These are phyloP conservation scores for Podarcis lilfordi DNA, from an alignment of 2,797 vertebrate species.

Conservation along the genomic window DNA sequence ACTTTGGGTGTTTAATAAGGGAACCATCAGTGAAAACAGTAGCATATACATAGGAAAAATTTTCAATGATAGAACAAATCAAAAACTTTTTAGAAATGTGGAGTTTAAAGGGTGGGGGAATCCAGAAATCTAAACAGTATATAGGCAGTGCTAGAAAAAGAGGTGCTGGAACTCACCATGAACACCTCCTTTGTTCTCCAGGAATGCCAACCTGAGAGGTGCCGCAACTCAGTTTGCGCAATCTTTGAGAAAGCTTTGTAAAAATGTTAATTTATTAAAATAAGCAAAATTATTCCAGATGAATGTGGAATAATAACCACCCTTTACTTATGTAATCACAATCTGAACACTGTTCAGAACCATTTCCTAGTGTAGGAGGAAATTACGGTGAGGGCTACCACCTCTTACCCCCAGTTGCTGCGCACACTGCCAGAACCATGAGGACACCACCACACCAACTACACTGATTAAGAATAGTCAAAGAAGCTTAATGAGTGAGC, in stretches of 20 bases:
- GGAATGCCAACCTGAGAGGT: too few relatives aligned
- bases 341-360: background rate
- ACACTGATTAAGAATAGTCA: background rate
- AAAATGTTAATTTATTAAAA: background rate
- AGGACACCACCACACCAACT: background rate
- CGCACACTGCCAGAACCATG: background rate
- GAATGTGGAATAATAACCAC: background rate
- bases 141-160: too few relatives aligned
- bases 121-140: background rate
- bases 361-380: background rate
- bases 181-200: too few relatives aligned
- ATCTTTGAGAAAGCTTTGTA: background rate
- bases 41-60: background rate
- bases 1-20: background rate
- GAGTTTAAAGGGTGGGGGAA: background rate
- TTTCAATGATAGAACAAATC: background rate
- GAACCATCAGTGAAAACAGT: background rate
- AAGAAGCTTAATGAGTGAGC: slow-evolving; percentile 6
- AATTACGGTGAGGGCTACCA: background rate
- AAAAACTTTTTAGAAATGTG: background rate
- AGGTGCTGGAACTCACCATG: too few relatives aligned
- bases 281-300: background rate
- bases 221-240: too few relatives aligned
- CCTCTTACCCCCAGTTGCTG: background rate
- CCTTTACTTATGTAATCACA: background rate